Base-by-base conservation (phyloP, 2,797 vertebrate species). In the Octomys mimax region DNA sequence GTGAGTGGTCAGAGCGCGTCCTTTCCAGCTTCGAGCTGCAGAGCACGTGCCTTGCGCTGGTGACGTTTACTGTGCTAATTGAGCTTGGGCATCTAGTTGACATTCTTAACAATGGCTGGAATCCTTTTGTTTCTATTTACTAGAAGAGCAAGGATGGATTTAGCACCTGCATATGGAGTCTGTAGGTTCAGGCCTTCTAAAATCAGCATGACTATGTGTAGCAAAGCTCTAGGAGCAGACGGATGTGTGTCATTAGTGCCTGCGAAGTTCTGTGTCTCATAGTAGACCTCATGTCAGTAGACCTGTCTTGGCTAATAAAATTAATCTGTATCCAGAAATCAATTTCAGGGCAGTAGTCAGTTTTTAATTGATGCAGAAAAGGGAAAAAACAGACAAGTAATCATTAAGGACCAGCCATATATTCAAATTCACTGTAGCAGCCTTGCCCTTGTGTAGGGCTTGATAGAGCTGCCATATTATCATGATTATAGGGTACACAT, bases 1-100 rank as follows among this genome's bases (percentile, higher is more conserved):
- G 99, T 99, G 99, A 99, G 99, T 98, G 98, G 89, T 96, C 5
- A 31, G 81, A 88, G 33, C 54, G 1, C n/a, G 70, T 87, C 36
- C 71, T 95, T 87, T 81, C 75, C 79, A 86, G 71, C 79, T 61
- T 91, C 80, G 83, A 91, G 46, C 79, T 94, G 36, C 7, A 73
- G 1, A 87, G 83, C 73, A 95, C 24, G 83, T 82, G 85, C 46
- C 33, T 82, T 16, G 66, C 81, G 59, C 33, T 87, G 59, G 22
- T 59, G 64, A 61, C 90, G 92, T 75, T 54, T 77, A 61, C 79
- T 91, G 26, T 16, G 14, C 82, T 89, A 14, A 66, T 33, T 82
- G 80, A 87, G 57, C 82, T 87, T 61, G 75, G 88, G 22, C 77
- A 78, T 78, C 42, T 80, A 83, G 14, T 14, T 92, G 59, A 57